Evolutionary conservation across 1,140 invertebrate genomes (phyloP), one percentile per base, ranked within the genome.

Genomic region (Zaprionus kolodkinae): DNA sequence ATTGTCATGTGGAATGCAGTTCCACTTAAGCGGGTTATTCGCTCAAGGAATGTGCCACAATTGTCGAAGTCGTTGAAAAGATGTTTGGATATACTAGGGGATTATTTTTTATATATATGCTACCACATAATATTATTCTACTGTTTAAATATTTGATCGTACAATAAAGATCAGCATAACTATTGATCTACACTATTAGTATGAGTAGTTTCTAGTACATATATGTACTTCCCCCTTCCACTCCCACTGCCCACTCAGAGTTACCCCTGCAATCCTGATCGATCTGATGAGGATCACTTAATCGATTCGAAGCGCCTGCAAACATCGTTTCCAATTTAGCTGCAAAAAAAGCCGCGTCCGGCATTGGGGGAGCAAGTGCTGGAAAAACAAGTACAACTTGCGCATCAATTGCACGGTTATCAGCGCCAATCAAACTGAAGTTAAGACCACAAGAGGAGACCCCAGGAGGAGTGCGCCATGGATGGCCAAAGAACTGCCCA

Each of bases 361-460:
- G 50, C 38, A 40, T 40, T 40, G 38, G 50, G 13, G 50, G 50
- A 63, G 11, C 43, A 52, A 67, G 12, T 21, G 40, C 50, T 45
- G 30, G 35, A 62, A 62, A 36, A 68, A 56, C 68, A 62, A 72
- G 48, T 25, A 68, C 21, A 48, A 56, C 36, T 61, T 65, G 69
- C 64, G 69, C 72, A 82, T 78, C 84, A 87, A 87, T 87, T 87
- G 84, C 80, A 88, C 66, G 84, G 84, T 82, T 84, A 87, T 87
- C 84, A 87, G 84, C 80, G 85, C 84, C 80, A 88, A 87, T 87
- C 84, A 87, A 87, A 87, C 50, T 75, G 65, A 67, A 82, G 84
- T 87, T 88, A 88, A 87, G 84, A 75, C 66, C 75, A 30, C 69
- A 64, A 64, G 40, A 40, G 21, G 40, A 40, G 21, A 45, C n/a